Conservation (phyloP, 1,140 invertebrate species). For the Eueides isabella region DNA sequence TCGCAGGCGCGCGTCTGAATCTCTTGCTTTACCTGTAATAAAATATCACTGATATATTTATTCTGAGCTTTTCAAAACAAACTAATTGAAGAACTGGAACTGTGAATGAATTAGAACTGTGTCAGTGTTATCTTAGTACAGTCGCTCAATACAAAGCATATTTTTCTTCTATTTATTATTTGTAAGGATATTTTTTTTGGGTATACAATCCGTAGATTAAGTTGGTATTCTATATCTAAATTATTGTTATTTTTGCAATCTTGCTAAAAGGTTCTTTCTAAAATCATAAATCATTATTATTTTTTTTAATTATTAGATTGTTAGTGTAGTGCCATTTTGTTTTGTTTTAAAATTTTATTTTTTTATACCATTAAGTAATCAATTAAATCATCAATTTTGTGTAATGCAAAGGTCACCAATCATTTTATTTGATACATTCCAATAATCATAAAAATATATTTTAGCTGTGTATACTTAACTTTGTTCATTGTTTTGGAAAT, state of each 20-base stretch:
- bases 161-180: slow-evolving; percentile 7
- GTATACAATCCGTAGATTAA: slow-evolving; percentile 1
- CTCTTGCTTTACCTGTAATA: slow-evolving; percentile 7
- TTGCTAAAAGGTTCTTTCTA: neutral
- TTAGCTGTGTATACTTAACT: neutral
- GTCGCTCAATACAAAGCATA: neutral
- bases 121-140: neutral
- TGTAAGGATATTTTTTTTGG: slow-evolving; percentile 7
- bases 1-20: slow-evolving; percentile 59
- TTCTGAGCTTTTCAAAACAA: neutral
- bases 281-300: neutral
- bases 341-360: slow-evolving; percentile 23
- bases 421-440: neutral
- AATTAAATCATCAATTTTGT: neutral
- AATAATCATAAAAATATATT: neutral
- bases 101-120: neutral
- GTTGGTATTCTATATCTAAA: neutral
- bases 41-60: neutral
- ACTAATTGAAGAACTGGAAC: neutral
- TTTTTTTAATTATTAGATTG: neutral
- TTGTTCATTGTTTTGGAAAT: neutral
- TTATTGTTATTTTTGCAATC: neutral
- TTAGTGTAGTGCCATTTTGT: slow-evolving; percentile 23
- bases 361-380: neutral
- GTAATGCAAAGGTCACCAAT: neutral